A percentile compares a stretch with the other conserved stretches of the same genome.
phyloP scores from a whole-genome alignment of 2,113 vertebrate genomes.

The Mandrillus leucophaeus region DNA sequence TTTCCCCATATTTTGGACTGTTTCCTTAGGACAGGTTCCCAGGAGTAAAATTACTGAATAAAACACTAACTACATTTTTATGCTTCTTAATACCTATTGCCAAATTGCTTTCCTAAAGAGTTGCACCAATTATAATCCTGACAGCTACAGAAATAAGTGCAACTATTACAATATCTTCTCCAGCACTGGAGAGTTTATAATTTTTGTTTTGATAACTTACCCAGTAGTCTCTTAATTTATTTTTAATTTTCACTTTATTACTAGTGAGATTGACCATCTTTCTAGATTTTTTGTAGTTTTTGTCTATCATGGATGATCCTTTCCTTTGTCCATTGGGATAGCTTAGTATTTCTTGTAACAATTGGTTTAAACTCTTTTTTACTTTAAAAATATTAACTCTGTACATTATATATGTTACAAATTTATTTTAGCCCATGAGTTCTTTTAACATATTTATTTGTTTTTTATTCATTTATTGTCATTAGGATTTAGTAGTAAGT shows the following conservation, averaged over 20 bases:
- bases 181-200: not conserved
- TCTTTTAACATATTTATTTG: not conserved
- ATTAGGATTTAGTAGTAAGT: conserved; percentile 11
- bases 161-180: not conserved
- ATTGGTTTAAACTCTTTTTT: not conserved
- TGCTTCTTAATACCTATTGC: not conserved
- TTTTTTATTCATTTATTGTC: not conserved
- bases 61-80: conserved; percentile 47
- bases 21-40: conserved; percentile 28
- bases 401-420: not conserved
- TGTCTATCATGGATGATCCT: not conserved
- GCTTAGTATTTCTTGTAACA: not conserved
- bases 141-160: not conserved
- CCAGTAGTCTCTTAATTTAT: not conserved
- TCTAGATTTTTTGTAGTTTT: not conserved
- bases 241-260: conserved; percentile 37
- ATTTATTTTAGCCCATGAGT: conserved; percentile 1
- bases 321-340: conserved; percentile 5
- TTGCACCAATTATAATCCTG: not conserved
- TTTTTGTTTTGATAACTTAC: conserved; percentile 36
- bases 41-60: conserved; percentile 48
- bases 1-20: not conserved
- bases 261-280: not conserved
- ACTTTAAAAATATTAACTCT: not conserved
- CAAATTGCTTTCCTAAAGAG: conserved; percentile 38